Conservation (phyloP, 2,888 invertebrate species). For the Gymnocheta viridis region DNA sequence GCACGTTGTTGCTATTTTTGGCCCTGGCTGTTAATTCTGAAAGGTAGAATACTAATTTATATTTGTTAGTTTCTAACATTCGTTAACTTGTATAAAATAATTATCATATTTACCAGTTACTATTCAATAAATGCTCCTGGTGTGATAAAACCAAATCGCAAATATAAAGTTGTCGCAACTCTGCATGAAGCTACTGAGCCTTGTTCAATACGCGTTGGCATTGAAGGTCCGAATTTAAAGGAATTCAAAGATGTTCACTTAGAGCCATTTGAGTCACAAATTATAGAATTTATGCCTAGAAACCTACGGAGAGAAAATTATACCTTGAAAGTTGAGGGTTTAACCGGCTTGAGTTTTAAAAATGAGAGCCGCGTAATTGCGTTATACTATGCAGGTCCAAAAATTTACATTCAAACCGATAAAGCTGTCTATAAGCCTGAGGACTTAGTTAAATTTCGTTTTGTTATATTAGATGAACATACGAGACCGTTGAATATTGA, state of each 20-base stretch:
- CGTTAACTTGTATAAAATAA: not conserved
- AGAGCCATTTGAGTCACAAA: not conserved
- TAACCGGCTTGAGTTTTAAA: not conserved
- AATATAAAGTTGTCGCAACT: constrained; percentile 33
- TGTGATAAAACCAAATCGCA: constrained; percentile 44
- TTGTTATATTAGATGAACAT: constrained; percentile 88
- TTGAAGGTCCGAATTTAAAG: constrained; percentile 83
- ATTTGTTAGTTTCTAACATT: not conserved
- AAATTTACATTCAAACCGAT: constrained; percentile 95
- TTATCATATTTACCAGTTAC: not conserved
- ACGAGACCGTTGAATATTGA: constrained; percentile 84
- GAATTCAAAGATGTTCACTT: not conserved
- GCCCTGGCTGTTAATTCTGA: not conserved
- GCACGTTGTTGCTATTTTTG: not conserved
- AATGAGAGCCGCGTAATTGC: not conserved
- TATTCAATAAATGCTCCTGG: constrained; percentile 56
- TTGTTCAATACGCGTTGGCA: not conserved
- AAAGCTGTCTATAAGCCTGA: constrained; percentile 94
- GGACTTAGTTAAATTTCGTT: constrained; percentile 88
- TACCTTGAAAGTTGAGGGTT: constrained; percentile 80
- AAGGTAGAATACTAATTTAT: not conserved
- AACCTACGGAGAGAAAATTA: not conserved
- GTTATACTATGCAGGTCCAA: constrained; percentile 75
- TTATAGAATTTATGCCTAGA: not conserved
- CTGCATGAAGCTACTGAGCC: constrained; percentile 4